Evolutionary conservation across 2,113 vertebrate genomes (phyloP), one percentile per base, ranked within the genome.

Genomic region (Lontra canadensis): DNA sequence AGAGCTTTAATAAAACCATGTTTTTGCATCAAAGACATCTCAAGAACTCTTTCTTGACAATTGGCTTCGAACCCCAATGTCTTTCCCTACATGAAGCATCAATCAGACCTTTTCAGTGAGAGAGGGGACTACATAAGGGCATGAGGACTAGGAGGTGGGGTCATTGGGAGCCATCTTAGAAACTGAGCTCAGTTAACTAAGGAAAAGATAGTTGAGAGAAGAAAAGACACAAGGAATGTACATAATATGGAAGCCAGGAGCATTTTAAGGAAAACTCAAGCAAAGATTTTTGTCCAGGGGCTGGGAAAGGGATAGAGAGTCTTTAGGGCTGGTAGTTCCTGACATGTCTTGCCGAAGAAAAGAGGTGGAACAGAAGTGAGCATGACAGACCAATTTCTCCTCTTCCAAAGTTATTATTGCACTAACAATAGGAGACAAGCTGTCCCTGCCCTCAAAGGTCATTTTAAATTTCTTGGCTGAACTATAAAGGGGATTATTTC

Each of bases 401-500:
- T 76, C 74, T 90, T 80, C 17, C 88, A 44, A 76, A 86, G 65
- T 93, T 90, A 63, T 52, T 86, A 74, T 36, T 80, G 18, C 34
- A 29, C 36, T 67, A 67, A 90, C 59, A 20, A 39, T 36, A 85
- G 31, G 10, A 90, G 55, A 76, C 17, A 59, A 69, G 29, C 84
- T 85, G 39, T 5, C 59, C 34, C n/a, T 61, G 42, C 15, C 69
- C 21, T 76, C 57, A 42, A 67, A 91, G 31, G 5, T 80, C 25
- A 17, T 94, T 94, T 96, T 73, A 83, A 81, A 57, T 74, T 89
- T 92, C 80, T 93, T 92, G 79, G 88, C 79, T 81, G 85, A 96
- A 69, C 49, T 82, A 71, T 34, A 93, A 95, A 78, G 79, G 74
- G 52, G 34, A 81, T 6, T 55, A 42, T 96, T 96, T 96, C 74